A percentile compares a stretch with the other conserved stretches of the same genome.
phyloP scores from a whole-genome alignment of 2,888 invertebrate genomes.

The Electrophaes corylata region DNA sequence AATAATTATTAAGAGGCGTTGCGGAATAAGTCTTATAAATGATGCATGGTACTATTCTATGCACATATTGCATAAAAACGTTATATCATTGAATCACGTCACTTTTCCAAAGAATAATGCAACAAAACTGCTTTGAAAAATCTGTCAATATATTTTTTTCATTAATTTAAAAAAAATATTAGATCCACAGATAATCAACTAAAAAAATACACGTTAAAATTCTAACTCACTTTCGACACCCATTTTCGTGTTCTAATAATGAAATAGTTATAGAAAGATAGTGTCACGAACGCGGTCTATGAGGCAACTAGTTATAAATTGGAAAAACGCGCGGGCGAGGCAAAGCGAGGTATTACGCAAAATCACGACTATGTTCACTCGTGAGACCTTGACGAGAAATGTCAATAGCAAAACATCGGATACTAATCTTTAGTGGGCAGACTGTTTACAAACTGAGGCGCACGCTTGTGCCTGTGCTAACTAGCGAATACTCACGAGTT shows the following conservation, averaged over 20 bases:
- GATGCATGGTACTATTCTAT: conserved; percentile 21
- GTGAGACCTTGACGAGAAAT: conserved; percentile 78
- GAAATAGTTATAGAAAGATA: conserved; percentile 18
- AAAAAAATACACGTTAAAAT: not conserved
- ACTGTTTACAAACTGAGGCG: conserved; percentile 41
- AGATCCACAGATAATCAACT: not conserved
- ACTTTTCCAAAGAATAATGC: conserved; percentile 9
- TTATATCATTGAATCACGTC: conserved; percentile 24
- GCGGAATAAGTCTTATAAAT: conserved; percentile 15
- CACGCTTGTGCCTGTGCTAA: conserved; percentile 25
- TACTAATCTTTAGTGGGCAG: conserved; percentile 49
- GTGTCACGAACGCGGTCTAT: conserved; percentile 58
- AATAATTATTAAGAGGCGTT: conserved; percentile 15
- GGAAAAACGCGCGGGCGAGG: conserved; percentile 65
- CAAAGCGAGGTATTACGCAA: conserved; percentile 78
- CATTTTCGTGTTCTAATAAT: conserved; percentile 9
- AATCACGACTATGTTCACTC: conserved; percentile 68
- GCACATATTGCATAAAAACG: conserved; percentile 28
- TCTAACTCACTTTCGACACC: conserved; percentile 47
- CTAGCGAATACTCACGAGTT: conserved; percentile 23
- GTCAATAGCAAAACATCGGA: conserved; percentile 75
- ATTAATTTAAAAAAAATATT: too few relatives aligned
- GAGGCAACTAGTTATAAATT: conserved; percentile 67
- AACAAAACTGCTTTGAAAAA: conserved; percentile 1
- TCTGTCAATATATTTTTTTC: not conserved